Conservation (phyloP, 2,113 vertebrate species). For the Entelurus aequoreus region DNA sequence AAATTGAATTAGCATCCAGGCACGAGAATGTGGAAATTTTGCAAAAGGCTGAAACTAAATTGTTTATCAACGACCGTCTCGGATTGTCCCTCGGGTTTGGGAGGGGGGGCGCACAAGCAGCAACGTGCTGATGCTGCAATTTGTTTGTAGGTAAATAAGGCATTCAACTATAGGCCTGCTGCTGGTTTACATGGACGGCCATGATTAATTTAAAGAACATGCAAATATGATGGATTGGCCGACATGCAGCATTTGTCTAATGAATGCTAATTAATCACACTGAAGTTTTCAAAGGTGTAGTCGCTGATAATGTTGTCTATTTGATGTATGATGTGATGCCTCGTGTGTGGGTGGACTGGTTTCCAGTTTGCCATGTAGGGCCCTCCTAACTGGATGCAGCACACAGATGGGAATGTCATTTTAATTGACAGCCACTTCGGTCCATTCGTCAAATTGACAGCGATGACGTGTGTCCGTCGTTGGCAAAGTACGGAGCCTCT, state of each 20-base stretch:
- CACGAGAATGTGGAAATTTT: conserved; percentile 25
- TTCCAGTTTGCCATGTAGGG: conserved; percentile 18
- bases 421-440: conserved; percentile 72
- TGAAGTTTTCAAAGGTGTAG: conserved; percentile 62
- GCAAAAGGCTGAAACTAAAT: conserved; percentile 44
- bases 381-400: conserved; percentile 45
- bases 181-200: conserved; percentile 54
- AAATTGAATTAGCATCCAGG: conserved; percentile 36
- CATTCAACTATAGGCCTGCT: conserved; percentile 29
- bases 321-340: conserved; percentile 67
- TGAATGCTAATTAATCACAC: conserved; percentile 73
- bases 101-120: conserved; percentile 33
- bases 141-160: conserved; percentile 24
- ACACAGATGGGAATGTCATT: conserved; percentile 66
- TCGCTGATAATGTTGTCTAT: conserved; percentile 63
- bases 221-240: conserved; percentile 70
- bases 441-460: conserved; percentile 67
- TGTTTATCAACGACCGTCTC: conserved; percentile 48
- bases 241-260: conserved; percentile 64
- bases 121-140: conserved; percentile 56
- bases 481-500: conserved; percentile 1
- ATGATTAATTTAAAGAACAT: conserved; percentile 66
- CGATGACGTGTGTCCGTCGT: conserved; percentile 24
- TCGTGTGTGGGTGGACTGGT: conserved; percentile 47
- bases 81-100: conserved; percentile 32